Conservation (phyloP, 2,113 vertebrate genomes). For the Pontoporia blainvillei region DNA sequence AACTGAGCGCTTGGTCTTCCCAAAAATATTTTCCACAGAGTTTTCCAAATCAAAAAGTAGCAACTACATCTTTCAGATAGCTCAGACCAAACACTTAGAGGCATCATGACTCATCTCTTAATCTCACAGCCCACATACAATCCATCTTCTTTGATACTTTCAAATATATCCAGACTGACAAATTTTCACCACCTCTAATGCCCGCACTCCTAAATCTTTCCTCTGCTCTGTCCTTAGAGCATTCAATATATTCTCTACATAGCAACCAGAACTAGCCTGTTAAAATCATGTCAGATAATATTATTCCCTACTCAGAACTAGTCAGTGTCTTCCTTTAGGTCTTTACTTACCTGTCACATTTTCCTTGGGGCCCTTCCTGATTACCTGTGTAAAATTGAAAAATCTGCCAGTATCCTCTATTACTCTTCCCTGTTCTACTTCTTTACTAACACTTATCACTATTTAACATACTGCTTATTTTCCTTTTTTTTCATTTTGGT, state of each 20-base stretch:
- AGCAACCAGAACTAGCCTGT: neutral
- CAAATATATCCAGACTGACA: neutral
- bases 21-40: neutral
- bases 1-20: neutral
- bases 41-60: neutral
- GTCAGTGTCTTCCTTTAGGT: neutral
- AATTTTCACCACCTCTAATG: neutral
- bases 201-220: neutral
- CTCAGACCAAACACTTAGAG: neutral
- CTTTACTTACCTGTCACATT: neutral
- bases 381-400: neutral
- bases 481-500: neutral
- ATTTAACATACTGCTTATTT: neutral
- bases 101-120: neutral
- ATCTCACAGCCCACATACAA: neutral
- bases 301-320: neutral
- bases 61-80: neutral
- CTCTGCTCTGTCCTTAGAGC: neutral
- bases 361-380: neutral
- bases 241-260: neutral
- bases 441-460: neutral
- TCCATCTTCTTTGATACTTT: neutral
- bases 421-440: neutral
- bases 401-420: neutral
- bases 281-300: neutral